A percentile compares a stretch with the other conserved stretches of the same genome.
Conservation (phyloP, 2,113 vertebrate genomes). For the Neogobius melanostomus region DNA sequence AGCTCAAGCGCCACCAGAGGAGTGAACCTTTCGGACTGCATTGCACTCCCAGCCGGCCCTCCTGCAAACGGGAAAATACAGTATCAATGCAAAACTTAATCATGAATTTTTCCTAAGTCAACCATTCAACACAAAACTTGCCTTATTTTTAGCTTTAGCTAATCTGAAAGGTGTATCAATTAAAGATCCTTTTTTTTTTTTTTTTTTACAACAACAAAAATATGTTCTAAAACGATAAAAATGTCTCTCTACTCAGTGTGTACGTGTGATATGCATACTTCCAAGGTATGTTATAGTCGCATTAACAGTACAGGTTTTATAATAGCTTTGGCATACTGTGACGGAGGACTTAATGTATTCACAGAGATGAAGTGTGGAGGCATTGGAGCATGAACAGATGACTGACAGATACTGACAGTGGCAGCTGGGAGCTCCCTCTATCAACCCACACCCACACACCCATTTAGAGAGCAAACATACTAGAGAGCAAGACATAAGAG, state of each 20-base stretch:
- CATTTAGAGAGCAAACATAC: background rate
- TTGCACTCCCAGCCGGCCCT: constrained; percentile 22
- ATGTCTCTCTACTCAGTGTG: constrained; percentile 5
- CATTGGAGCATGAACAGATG: background rate
- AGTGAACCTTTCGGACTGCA: constrained; percentile 75
- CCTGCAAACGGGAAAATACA: constrained; percentile 41
- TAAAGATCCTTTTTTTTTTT: too few species aligned
- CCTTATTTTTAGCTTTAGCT: too few species aligned
- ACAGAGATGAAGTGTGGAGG: background rate
- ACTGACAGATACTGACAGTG: constrained; percentile 35
- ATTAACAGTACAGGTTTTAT: background rate
- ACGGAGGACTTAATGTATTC: background rate
- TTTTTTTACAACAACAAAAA: too few species aligned
- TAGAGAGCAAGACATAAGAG: background rate
- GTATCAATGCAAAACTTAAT: background rate
- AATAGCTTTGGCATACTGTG: background rate
- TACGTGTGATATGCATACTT: background rate
- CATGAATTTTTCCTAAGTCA: background rate
- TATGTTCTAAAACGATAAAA: background rate
- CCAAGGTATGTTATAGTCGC: background rate
- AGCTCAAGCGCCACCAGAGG: constrained; percentile 90
- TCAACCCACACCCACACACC: background rate
- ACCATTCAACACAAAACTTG: too few species aligned
- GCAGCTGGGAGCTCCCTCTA: constrained; percentile 37
- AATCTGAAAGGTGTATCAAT: too few species aligned